phyloP scores from a whole-genome alignment of 2,113 vertebrate species.

The Seriola aureovittata region DNA sequence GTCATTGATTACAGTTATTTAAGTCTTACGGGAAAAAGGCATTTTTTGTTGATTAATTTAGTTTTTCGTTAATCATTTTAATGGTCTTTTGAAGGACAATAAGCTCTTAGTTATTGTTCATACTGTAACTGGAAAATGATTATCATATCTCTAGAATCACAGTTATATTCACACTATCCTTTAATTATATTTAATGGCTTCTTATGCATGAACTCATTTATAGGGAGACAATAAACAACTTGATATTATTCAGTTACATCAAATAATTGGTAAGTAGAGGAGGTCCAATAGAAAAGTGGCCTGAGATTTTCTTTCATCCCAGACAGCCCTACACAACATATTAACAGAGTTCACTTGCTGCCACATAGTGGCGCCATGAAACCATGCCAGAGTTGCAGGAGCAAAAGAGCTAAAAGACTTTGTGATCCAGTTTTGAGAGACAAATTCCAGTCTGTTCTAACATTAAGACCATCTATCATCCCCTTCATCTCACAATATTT shows the following conservation, averaged over 20 bases:
- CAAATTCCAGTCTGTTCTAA: not conserved
- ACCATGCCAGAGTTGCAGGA: not conserved
- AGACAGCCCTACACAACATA: not conserved
- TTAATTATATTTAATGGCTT: not conserved
- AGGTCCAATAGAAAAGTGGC: not conserved
- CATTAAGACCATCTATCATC: constrained; percentile 3
- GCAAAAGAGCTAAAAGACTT: too few relatives aligned
- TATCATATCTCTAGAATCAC: not conserved
- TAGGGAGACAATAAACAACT: not conserved
- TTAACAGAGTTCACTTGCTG: not conserved
- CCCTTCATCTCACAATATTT: not conserved
- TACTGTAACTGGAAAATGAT: not conserved
- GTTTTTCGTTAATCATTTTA: not conserved
- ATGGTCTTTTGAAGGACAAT: not conserved
- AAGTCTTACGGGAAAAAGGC: not conserved
- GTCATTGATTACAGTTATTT: too few relatives aligned
- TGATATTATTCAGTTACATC: too few relatives aligned
- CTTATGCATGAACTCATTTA: not conserved
- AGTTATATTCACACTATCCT: not conserved
- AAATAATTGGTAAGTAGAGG: not conserved
- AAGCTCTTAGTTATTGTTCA: constrained; percentile 10
- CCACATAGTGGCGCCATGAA: constrained; percentile 70
- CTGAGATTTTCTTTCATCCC: not conserved
- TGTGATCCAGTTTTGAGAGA: constrained; percentile 13
- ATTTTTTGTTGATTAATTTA: not conserved